These are phyloP conservation scores for Anisognathus igniventris DNA, from an alignment of 2,797 vertebrate species.

Conservation along the genomic window DNA sequence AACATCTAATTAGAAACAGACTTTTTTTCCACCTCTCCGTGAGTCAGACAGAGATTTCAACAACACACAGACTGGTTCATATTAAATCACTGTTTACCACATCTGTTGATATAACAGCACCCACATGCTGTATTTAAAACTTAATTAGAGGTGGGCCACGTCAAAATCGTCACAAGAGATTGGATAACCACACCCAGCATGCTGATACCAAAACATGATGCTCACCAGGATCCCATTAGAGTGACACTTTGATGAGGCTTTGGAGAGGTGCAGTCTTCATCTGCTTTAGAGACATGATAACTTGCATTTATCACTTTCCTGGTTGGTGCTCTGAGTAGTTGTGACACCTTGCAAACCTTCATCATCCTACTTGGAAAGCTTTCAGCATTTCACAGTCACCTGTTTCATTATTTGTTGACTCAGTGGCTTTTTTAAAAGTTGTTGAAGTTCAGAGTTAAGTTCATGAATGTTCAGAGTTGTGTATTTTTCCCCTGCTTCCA, in stretches of 20 bases:
- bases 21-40: background rate
- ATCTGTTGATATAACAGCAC: constrained; percentile 44
- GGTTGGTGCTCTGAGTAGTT: background rate
- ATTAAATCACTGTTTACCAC: constrained; percentile 67
- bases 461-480: background rate
- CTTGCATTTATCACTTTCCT: background rate
- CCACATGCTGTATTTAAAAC: constrained; percentile 53
- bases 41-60: constrained; percentile 61
- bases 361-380: background rate
- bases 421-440: background rate
- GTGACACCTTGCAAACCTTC: background rate
- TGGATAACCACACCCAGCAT: background rate
- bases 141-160: constrained; percentile 54
- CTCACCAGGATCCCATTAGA: background rate
- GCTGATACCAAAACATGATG: constrained; percentile 38
- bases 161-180: constrained; percentile 27
- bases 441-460: background rate
- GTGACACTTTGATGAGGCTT: background rate
- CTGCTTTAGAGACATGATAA: background rate
- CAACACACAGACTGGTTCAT: constrained; percentile 10
- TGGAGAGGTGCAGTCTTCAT: background rate
- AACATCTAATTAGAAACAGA: constrained; percentile 18
- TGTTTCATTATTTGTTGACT: background rate
- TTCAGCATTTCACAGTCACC: background rate
- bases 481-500: background rate